Base-by-base conservation (phyloP, 2,797 vertebrate genomes). In the Cyprinodon diabolis region DNA sequence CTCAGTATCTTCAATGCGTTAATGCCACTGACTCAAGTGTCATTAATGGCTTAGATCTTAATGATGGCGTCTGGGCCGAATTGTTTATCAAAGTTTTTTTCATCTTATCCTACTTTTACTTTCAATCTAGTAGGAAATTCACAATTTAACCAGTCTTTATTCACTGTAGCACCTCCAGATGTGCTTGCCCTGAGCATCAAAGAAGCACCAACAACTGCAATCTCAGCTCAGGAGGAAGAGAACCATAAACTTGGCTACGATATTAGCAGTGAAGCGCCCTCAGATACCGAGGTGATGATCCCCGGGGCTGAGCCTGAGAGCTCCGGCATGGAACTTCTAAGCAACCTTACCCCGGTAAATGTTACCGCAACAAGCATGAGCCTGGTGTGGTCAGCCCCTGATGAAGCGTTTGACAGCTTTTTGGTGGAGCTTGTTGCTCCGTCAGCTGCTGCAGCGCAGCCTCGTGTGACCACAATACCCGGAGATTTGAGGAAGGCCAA, bases 351-450 rank as follows among this genome's bases (percentile, higher is more conserved):
- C 30, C 30, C n/a, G 4, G 74, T 91, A 76, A 79, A 72, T 17
- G 80, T 92, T 52, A 74, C 86, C 81, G 71, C 91, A 45, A 85
- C 84, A 49, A 87, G 83, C 10, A 48, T 94, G 55, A 88, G 75
- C 74, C 80, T 93, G 76, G 72, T 66, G 0, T 96, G 94, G 94
- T 92, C 82, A 13, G 90, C 88, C 11, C 90, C 91, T 1, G 87
- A 86, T 3, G 86, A 84, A 69, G 78, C 71, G 13, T 95, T 94
- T 81, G 91, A 94, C 73, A 88, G 84, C 81, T 93, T 96, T 85
- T 43, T 91, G 76, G 73, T 94, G 91, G 87, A 92, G 89, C 82
- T 94, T 77, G 90, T 69, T 78, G 86, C 91, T 74, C 68, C 82
- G 14, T 74, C 86, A 66, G 87, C 74, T 72, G 77, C 72, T 74